A percentile compares a stretch with the other conserved stretches of the same genome.
Evolutionary conservation across 2,888 invertebrate species (phyloP).

Genomic region (Sphaerophoria taeniata): DNA sequence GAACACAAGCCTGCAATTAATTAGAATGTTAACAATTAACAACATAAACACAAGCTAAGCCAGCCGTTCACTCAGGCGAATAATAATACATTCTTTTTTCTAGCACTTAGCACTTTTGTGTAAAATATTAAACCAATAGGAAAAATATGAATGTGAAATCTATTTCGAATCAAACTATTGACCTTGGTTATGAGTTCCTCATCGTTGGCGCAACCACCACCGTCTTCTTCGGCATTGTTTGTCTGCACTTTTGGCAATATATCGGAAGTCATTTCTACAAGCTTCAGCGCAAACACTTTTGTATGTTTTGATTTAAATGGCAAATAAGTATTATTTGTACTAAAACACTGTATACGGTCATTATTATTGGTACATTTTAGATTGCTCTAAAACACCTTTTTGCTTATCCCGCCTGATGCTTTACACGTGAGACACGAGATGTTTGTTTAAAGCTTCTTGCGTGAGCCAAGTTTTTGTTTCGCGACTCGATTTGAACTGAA

Average conservation of each 20-base stretch:
- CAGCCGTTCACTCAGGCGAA: background rate
- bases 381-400: background rate
- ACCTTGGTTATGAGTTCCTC: constrained; percentile 67
- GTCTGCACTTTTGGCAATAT: constrained; percentile 5
- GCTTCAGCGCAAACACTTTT: background rate
- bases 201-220: constrained; percentile 12
- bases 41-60: too few relatives aligned
- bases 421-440: constrained; percentile 13
- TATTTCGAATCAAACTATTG: constrained; percentile 41
- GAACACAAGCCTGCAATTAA: constrained; percentile 7
- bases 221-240: constrained; percentile 31
- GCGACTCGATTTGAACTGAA: constrained; percentile 61
- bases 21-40: constrained; percentile 29
- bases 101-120: constrained; percentile 4
- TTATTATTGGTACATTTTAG: constrained; percentile 75
- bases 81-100: constrained; percentile 9
- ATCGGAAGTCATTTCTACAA: background rate
- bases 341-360: constrained; percentile 81
- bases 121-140: constrained; percentile 8
- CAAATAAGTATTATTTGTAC: constrained; percentile 82
- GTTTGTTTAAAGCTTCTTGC: background rate
- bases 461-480: constrained; percentile 43
- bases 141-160: constrained; percentile 19
- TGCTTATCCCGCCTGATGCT: background rate
- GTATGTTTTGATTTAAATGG: constrained; percentile 41